Conservation (phyloP, 2,888 invertebrate genomes). For the Allolobophora icterica region DNA sequence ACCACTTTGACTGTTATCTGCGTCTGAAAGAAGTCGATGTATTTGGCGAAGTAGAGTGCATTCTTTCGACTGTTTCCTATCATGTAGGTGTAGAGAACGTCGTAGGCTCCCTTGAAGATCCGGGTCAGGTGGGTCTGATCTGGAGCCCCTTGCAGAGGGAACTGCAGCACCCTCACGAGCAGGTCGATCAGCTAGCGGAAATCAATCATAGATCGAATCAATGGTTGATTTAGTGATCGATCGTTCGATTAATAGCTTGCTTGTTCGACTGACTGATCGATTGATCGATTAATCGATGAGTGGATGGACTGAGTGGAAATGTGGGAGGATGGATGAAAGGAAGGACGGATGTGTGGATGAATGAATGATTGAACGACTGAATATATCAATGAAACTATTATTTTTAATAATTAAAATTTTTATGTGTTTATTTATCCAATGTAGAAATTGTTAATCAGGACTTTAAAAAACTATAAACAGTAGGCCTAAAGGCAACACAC, state of each 20-base stretch:
- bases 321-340: background rate
- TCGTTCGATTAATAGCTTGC: too few species aligned
- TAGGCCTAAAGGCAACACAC: background rate
- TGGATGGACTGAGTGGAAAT: too few species aligned
- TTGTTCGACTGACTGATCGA: background rate
- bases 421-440: background rate
- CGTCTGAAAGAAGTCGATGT: conserved; percentile 55
- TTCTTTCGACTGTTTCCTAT: conserved; percentile 55
- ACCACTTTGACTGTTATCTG: conserved; percentile 53
- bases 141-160: conserved; percentile 48
- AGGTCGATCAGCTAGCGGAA: conserved; percentile 51
- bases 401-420: background rate
- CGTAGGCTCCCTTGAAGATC: conserved; percentile 49
- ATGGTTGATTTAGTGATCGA: background rate
- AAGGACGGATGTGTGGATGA: too few species aligned
- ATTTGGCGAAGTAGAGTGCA: conserved; percentile 55
- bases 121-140: conserved; percentile 46
- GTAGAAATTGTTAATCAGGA: background rate
- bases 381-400: background rate
- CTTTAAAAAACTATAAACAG: background rate
- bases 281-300: too few species aligned
- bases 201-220: background rate
- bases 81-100: conserved; percentile 53
- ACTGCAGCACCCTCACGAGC: conserved; percentile 51
- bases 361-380: background rate